These are phyloP conservation scores for Poliocrania exsul DNA, from an alignment of 2,797 vertebrate species.

Conservation along the genomic window DNA sequence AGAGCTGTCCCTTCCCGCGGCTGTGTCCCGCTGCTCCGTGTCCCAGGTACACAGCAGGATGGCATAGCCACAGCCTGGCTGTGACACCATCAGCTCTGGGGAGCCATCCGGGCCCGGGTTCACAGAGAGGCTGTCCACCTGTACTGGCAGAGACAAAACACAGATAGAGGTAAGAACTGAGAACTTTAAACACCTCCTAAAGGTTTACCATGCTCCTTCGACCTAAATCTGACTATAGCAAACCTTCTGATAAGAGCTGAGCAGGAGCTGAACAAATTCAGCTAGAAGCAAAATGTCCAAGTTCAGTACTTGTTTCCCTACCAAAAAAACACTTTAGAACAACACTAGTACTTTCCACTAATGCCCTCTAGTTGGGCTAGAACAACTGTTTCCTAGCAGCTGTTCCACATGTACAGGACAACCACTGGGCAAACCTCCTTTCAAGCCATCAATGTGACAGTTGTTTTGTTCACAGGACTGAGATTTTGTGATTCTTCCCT, in stretches of 20 bases:
- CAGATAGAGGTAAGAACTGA: rapidly evolving
- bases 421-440: not conserved
- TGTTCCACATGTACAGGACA: not conserved
- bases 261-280: not conserved
- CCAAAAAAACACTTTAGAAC: not conserved
- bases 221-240: not conserved
- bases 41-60: conserved; percentile 92
- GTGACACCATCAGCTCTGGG: conserved; percentile 95
- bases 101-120: conserved; percentile 87
- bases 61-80: conserved; percentile 96
- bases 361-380: not conserved
- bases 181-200: not conserved
- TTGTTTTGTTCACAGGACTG: not conserved
- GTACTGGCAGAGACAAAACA: not conserved
- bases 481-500: not conserved
- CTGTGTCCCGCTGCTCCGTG: conserved; percentile 69
- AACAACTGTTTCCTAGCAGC: not conserved
- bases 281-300: not conserved
- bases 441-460: not conserved
- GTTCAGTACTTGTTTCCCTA: not conserved
- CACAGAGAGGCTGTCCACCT: conserved; percentile 97
- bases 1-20: conserved; percentile 45
- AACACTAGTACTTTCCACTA: not conserved
- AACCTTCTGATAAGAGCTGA: not conserved
- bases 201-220: not conserved